Base-by-base conservation (phyloP, 1,140 invertebrate species). In the Acyrthosiphon pisum region DNA sequence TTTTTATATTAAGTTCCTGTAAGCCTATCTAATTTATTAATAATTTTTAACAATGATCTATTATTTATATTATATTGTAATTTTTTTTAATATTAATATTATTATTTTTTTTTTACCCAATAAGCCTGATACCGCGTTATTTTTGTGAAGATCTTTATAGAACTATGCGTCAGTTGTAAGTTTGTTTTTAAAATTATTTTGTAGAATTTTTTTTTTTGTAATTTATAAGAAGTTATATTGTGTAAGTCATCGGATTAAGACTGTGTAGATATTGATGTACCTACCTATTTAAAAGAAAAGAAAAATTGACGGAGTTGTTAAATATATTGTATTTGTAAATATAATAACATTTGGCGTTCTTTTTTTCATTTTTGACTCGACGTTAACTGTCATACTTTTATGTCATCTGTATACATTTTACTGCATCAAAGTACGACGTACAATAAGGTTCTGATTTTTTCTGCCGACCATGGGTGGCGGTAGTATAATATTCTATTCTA, bases 1-100 rank as follows among this genome's bases (percentile, higher is more conserved):
- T 76, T 91, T 91, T 91, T 90, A 90, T 60, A 76, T 91, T 91
- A 68, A 91, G 90, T 91, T 91, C 90, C 90, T 91, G 60, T 91
- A 81, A 91, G 56, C 56, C 56, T 46, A 46, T 91, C 7, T 91
- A 68, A 91, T 91, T 91, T 91, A 91, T 91, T 91, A 41, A 90
- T 90, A 18, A n/a, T 91, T 90, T 81, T 53, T 50, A 86, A 86
- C 83, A 86, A 86, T 46, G 44, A 86, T 86, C 84, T n/a, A 86
- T n/a, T n/a, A 86, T n/a, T 30, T 41, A 41, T 41, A 76, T n/a
- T n/a, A 76, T 18, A 41, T 44, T 84, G 37, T 84, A 84, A 41
- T 81, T 68, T 60, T 68, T 76, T 76, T 37, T 23, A 81, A 20
- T 81, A 81, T 81, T 84, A 84, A 41, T 84, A 84, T 84, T 83